Evolutionary conservation across 2,888 invertebrate species (phyloP).

Genomic region (Ptychoptera albimana): DNA sequence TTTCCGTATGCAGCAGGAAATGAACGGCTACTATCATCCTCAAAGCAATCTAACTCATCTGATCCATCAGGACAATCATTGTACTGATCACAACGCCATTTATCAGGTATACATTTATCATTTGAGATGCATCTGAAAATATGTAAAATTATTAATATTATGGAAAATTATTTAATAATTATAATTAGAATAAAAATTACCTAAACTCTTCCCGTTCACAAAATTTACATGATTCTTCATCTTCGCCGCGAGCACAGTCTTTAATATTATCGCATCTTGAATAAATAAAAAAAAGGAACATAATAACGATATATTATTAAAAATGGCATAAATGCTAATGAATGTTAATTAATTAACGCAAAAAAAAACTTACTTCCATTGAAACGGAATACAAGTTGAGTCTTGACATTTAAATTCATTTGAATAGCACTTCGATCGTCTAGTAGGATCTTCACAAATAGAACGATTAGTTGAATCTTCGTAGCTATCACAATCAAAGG

Average conservation of each 20-base stretch:
- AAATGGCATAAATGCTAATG: neutral
- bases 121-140: slow-evolving; percentile 27
- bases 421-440: slow-evolving; percentile 33
- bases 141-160: neutral
- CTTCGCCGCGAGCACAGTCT: slow-evolving; percentile 32
- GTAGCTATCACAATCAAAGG: slow-evolving; percentile 45
- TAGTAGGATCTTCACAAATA: slow-evolving; percentile 37
- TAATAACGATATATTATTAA: neutral
- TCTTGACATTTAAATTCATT: slow-evolving; percentile 42
- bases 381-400: slow-evolving; percentile 40
- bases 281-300: neutral
- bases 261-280: slow-evolving; percentile 31
- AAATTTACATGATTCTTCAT: slow-evolving; percentile 31
- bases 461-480: slow-evolving; percentile 34
- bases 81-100: slow-evolving; percentile 44
- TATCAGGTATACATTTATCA: slow-evolving; percentile 37
- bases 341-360: neutral
- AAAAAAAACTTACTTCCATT: slow-evolving; percentile 30
- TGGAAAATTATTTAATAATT: neutral
- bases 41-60: slow-evolving; percentile 40
- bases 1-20: slow-evolving; percentile 15
- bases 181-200: slow-evolving; percentile 9
- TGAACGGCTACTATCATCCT: slow-evolving; percentile 19
- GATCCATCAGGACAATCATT: slow-evolving; percentile 44
- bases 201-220: slow-evolving; percentile 32